These are phyloP conservation scores for Nipponia nippon DNA, from an alignment of 2,113 vertebrate species.

Conservation along the genomic window DNA sequence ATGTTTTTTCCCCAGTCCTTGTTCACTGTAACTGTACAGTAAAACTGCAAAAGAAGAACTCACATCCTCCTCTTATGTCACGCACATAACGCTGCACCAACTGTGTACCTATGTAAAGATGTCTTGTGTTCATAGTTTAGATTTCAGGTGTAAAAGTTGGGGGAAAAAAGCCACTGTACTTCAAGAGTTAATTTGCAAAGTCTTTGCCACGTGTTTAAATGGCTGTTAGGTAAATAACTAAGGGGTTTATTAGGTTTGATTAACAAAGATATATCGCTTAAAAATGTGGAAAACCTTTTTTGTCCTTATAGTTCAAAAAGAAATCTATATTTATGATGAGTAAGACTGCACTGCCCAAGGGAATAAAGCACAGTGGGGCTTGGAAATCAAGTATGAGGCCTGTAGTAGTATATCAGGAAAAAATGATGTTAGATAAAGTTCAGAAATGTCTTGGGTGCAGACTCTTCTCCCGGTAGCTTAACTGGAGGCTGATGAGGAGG, in stretches of 20 bases:
- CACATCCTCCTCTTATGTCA: not conserved
- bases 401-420: not conserved
- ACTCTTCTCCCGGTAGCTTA: not conserved
- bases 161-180: fast-evolving
- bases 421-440: not conserved
- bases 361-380: not conserved
- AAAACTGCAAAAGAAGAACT: not conserved
- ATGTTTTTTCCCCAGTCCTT: not conserved
- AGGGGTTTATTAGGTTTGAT: slow-evolving; percentile 3
- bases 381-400: slow-evolving; percentile 6
- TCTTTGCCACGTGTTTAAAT: not conserved
- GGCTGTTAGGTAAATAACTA: slow-evolving; percentile 35
- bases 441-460: not conserved
- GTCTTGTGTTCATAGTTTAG: not conserved
- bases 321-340: slow-evolving; percentile 20
- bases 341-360: not conserved
- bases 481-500: not conserved
- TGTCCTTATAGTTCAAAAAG: slow-evolving; percentile 31
- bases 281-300: slow-evolving; percentile 15
- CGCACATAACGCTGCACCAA: fast-evolving
- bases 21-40: not conserved
- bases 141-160: not conserved
- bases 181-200: not conserved
- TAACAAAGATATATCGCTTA: slow-evolving; percentile 9
- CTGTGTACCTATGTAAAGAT: not conserved